These are phyloP conservation scores for Pleuronectes platessa DNA, from an alignment of 2,113 vertebrate species.

Conservation along the genomic window DNA sequence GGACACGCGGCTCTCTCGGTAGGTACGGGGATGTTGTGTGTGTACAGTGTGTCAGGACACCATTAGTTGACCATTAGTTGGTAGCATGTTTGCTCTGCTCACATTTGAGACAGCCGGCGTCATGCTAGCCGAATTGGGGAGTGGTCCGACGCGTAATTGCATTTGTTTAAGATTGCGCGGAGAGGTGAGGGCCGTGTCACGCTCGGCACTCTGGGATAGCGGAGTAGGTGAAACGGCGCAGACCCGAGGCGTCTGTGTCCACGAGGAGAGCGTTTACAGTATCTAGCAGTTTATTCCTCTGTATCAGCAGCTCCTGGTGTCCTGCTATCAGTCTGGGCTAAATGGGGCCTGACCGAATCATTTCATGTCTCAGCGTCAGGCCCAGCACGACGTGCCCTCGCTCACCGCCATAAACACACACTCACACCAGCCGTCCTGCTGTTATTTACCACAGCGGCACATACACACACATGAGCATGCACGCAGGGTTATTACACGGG, in stretches of 20 bases:
- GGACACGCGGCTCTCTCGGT: not conserved
- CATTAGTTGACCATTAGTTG: conserved; percentile 70
- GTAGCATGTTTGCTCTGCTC: conserved; percentile 59
- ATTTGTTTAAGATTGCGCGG: conserved; percentile 71
- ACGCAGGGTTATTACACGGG: conserved; percentile 57
- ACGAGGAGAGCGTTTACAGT: conserved; percentile 51
- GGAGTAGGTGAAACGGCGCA: conserved; percentile 62
- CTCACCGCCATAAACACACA: conserved; percentile 77
- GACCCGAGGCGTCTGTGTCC: conserved; percentile 42
- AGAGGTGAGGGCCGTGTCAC: conserved; percentile 71
- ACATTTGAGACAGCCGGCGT: conserved; percentile 64
- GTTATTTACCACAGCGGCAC: conserved; percentile 73
- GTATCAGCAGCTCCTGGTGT: conserved; percentile 76
- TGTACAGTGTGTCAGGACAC: conserved; percentile 52
- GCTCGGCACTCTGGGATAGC: conserved; percentile 34
- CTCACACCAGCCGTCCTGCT: conserved; percentile 52
- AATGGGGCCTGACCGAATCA: conserved; percentile 83
- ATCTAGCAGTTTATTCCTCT: conserved; percentile 63
- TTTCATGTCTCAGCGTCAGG: conserved; percentile 77
- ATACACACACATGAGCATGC: conserved; percentile 14
- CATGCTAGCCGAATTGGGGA: conserved; percentile 55
- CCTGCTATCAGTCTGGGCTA: conserved; percentile 82
- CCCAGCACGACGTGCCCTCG: conserved; percentile 73
- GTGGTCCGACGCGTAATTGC: conserved; percentile 61
- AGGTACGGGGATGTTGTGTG: conserved; percentile 23